A percentile compares a stretch with the other conserved stretches of the same genome.
Conservation (phyloP, 2,113 vertebrate genomes). For the Brachyhypopomus occidentalis region DNA sequence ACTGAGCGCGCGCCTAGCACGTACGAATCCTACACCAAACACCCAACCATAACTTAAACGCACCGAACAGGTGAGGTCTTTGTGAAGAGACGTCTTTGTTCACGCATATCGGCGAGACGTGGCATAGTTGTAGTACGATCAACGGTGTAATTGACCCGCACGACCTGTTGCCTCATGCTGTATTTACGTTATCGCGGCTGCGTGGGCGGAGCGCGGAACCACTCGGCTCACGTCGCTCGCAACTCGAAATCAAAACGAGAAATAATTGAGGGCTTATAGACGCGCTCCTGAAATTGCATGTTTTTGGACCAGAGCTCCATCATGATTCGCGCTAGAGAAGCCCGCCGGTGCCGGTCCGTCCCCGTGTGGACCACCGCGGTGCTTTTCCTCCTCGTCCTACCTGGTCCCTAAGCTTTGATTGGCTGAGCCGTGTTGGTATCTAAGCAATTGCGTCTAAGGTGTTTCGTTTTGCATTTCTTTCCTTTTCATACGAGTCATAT, state of each 20-base stretch:
- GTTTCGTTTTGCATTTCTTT: too few species aligned
- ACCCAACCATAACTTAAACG: neutral
- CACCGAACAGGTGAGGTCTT: neutral
- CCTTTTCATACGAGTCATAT: too few species aligned
- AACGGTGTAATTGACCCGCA: neutral
- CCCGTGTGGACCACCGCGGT: neutral
- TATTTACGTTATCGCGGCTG: neutral
- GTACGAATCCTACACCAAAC: neutral
- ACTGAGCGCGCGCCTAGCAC: too few species aligned
- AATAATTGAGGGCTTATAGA: constrained; percentile 14
- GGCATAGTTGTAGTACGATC: constrained; percentile 25
- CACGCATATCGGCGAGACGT: neutral
- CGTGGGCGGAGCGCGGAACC: neutral
- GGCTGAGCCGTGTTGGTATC: too few species aligned
- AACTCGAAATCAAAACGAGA: constrained; percentile 6
- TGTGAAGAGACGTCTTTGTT: neutral
- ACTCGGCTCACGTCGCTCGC: neutral
- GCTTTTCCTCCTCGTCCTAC: neutral
- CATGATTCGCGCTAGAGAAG: constrained; percentile 4
- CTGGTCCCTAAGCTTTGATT: neutral
- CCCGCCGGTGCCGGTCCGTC: neutral
- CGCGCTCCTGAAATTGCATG: neutral
- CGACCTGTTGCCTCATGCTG: neutral
- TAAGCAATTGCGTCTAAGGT: neutral
- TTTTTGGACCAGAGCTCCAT: neutral